Percentiles rank a stretch among this genome's conserved stretches.
Conservation (phyloP, 2,113 vertebrate species). For the Cheirogaleus medius region DNA sequence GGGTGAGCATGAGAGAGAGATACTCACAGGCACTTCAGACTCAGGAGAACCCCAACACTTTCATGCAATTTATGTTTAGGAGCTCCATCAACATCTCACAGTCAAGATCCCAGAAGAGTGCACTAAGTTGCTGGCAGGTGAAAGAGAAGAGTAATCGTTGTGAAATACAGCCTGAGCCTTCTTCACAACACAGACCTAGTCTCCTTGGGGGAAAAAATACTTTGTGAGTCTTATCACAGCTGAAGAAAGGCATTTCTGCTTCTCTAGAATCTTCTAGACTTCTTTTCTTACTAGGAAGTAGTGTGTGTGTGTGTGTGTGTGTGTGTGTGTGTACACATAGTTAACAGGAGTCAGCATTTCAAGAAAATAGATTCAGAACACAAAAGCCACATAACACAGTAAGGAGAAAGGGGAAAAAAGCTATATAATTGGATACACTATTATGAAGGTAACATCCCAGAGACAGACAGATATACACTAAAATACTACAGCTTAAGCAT, state of each 20-base stretch:
- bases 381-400: neutral
- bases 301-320: neutral
- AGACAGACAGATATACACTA: neutral
- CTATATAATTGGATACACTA: neutral
- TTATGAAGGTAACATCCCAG: neutral
- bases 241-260: neutral
- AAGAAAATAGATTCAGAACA: neutral
- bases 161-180: neutral
- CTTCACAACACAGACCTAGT: neutral
- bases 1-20: neutral
- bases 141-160: neutral
- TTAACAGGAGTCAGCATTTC: neutral
- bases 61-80: neutral
- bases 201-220: neutral
- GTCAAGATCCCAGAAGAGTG: neutral
- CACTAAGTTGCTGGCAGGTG: neutral
- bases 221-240: neutral
- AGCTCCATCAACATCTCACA: neutral
- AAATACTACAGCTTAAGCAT: neutral
- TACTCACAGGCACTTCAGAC: neutral
- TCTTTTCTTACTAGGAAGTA: neutral
- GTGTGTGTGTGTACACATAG: no score
- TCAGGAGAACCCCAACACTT: neutral
- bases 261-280: neutral
- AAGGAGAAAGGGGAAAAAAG: neutral